Evolutionary conservation across 2,888 invertebrate genomes (phyloP).

Genomic region (Xanthorhoe spadicearia): DNA sequence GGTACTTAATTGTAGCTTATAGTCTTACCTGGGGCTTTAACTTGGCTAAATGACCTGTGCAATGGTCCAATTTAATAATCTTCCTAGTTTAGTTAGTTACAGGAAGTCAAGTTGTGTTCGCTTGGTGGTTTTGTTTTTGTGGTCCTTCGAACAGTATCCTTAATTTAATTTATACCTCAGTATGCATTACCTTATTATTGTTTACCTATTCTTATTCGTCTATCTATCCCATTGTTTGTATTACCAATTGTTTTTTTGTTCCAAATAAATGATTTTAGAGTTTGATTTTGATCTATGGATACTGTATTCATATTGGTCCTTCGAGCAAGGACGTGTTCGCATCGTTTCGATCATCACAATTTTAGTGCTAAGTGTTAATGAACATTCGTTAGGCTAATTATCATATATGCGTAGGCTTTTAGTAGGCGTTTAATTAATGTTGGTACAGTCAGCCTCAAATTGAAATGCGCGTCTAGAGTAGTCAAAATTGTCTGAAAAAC

Average conservation of each 20-base stretch:
- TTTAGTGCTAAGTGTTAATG: neutral
- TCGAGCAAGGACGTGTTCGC: conserved; percentile 5
- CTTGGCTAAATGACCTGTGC: conserved; percentile 11
- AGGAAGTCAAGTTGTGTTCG: neutral
- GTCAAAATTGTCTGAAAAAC: too few species aligned
- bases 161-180: neutral
- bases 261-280: too few species aligned
- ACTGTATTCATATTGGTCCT: conserved; percentile 8
- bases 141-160: neutral
- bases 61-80: conserved; percentile 18
- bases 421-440: neutral
- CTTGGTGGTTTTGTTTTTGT: neutral
- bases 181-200: too few species aligned
- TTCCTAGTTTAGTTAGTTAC: conserved; percentile 3
- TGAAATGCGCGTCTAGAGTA: too few species aligned
- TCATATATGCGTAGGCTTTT: neutral
- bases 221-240: too few species aligned
- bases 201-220: too few species aligned
- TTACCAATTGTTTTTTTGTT: too few species aligned
- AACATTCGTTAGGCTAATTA: neutral
- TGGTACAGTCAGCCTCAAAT: too few species aligned
- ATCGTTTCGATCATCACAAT: neutral
- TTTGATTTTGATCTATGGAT: too few species aligned
- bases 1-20: conserved; percentile 16
- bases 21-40: conserved; percentile 13